A percentile compares a stretch with the other conserved stretches of the same genome.
phyloP scores from a whole-genome alignment of 2,797 vertebrate species.

The Martes flavigula region DNA sequence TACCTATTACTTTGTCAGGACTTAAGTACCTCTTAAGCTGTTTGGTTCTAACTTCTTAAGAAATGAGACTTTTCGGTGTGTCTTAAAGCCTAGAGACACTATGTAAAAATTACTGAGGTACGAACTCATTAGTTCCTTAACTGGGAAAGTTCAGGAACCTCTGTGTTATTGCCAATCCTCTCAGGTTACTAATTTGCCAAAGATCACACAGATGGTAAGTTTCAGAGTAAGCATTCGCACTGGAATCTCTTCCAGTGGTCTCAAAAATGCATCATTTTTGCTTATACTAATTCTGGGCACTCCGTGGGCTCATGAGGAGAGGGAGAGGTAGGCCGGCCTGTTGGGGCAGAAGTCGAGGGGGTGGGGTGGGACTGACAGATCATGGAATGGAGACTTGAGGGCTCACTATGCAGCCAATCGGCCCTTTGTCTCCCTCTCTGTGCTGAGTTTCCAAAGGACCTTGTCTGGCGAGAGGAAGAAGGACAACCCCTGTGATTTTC shows the following conservation, averaged over 20 bases:
- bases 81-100: not conserved
- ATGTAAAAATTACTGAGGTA: not conserved
- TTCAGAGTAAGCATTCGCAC: not conserved
- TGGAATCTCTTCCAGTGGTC: not conserved
- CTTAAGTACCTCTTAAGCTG: not conserved
- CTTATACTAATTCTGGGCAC: not conserved
- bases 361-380: accelerated
- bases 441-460: not conserved
- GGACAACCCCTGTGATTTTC: not conserved
- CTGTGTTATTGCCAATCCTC: not conserved
- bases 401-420: accelerated
- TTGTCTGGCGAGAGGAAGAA: not conserved
- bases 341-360: not conserved
- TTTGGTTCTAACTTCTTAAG: not conserved
- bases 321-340: not conserved
- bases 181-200: not conserved
- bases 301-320: not conserved
- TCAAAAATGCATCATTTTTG: not conserved
- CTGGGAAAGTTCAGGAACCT: not conserved
- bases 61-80: not conserved
- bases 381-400: not conserved
- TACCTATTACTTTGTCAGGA: conserved; percentile 2
- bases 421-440: not conserved
- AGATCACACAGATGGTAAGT: not conserved
- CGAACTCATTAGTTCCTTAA: not conserved